phyloP scores from a whole-genome alignment of 2,797 vertebrate species.

The Tamandua tetradactyla region DNA sequence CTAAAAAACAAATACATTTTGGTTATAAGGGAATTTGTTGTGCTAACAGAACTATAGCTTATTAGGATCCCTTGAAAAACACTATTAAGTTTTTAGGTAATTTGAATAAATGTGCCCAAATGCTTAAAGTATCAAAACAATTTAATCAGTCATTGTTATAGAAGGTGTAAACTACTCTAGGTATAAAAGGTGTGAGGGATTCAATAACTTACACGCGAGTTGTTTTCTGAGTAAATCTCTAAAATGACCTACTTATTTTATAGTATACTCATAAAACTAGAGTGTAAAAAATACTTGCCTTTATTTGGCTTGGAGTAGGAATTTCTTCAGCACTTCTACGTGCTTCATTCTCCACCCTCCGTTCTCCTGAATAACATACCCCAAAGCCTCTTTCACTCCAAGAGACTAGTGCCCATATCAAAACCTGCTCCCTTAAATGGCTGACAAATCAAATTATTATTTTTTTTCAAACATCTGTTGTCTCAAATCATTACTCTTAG shows the following conservation, averaged over 20 bases:
- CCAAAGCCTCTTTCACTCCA: conserved; percentile 19
- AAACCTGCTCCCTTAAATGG: conserved; percentile 9
- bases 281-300: conserved; percentile 22
- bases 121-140: background rate
- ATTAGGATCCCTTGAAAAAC: too few relatives aligned
- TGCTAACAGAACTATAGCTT: too few relatives aligned
- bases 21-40: too few relatives aligned
- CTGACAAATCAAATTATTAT: background rate
- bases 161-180: background rate
- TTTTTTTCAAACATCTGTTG: conserved; percentile 41
- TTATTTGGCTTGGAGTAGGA: background rate
- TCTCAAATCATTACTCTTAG: background rate
- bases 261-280: conserved; percentile 36
- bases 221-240: too few relatives aligned
- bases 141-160: background rate
- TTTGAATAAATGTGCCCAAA: background rate
- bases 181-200: background rate
- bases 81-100: background rate
- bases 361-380: background rate
- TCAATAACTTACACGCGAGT: background rate
- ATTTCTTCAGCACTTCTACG: background rate
- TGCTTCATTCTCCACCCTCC: background rate
- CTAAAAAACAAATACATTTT: background rate
- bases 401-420: background rate
- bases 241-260: background rate